These are phyloP conservation scores for Mohoua ochrocephala DNA, from an alignment of 2,113 vertebrate genomes.

Conservation along the genomic window DNA sequence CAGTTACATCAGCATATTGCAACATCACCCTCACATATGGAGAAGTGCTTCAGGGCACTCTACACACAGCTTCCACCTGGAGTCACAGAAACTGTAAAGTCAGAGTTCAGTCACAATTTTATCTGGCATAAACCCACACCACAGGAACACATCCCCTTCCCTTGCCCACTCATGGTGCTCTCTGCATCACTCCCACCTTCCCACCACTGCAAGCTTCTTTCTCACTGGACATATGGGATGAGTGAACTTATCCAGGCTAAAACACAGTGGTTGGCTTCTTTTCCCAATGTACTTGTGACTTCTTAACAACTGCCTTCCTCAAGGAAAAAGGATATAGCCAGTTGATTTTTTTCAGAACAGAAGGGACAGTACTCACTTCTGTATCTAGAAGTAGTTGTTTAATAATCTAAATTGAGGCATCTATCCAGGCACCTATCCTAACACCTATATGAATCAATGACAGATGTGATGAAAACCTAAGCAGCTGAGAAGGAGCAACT, in stretches of 20 bases:
- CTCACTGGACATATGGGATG: background rate
- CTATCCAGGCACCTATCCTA: background rate
- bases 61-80: background rate
- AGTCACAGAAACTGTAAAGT: background rate
- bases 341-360: background rate
- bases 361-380: background rate
- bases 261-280: background rate
- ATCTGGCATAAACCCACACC: background rate
- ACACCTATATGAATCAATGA: background rate
- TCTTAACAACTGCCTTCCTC: background rate
- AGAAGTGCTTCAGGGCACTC: background rate
- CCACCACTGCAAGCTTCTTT: background rate
- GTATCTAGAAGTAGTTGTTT: background rate
- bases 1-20: background rate
- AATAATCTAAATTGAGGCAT: background rate
- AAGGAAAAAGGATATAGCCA: background rate
- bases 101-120: background rate
- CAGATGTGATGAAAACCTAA: background rate
- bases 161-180: fast-evolving
- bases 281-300: background rate
- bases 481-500: background rate
- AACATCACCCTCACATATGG: background rate
- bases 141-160: background rate
- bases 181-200: background rate
- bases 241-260: background rate